These are phyloP conservation scores for Arctocebus calabarensis DNA, from an alignment of 2,797 vertebrate genomes.

Conservation along the genomic window DNA sequence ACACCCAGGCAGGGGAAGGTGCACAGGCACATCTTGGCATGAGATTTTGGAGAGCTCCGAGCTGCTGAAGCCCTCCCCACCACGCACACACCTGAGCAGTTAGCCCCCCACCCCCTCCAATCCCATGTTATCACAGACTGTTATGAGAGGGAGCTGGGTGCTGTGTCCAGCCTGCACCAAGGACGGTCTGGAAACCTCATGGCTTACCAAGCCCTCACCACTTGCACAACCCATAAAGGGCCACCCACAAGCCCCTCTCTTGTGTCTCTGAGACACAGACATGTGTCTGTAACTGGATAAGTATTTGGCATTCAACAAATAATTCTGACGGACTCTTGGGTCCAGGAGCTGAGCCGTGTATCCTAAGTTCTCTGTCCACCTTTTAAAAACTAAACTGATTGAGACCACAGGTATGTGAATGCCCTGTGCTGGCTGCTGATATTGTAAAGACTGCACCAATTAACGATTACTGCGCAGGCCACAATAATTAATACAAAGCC, in stretches of 20 bases:
- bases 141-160: neutral
- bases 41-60: neutral
- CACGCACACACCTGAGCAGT: no score
- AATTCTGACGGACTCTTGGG: fast-evolving
- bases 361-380: neutral
- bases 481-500: fast-evolving
- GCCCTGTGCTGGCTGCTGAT: fast-evolving
- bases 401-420: fast-evolving
- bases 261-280: fast-evolving
- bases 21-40: neutral
- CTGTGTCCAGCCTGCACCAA: neutral
- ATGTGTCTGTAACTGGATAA: fast-evolving
- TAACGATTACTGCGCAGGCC: fast-evolving
- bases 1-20: neutral
- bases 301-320: fast-evolving
- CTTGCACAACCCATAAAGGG: fast-evolving
- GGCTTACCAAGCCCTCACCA: fast-evolving
- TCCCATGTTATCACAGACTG: fast-evolving
- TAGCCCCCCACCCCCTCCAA: neutral
- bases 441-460: fast-evolving
- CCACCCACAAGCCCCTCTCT: neutral
- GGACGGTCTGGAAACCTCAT: fast-evolving
- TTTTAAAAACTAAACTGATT: neutral
- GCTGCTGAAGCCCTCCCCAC: neutral
- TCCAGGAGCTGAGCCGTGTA: neutral